phyloP scores from a whole-genome alignment of 2,888 invertebrate genomes.

The Andrena camellia region DNA sequence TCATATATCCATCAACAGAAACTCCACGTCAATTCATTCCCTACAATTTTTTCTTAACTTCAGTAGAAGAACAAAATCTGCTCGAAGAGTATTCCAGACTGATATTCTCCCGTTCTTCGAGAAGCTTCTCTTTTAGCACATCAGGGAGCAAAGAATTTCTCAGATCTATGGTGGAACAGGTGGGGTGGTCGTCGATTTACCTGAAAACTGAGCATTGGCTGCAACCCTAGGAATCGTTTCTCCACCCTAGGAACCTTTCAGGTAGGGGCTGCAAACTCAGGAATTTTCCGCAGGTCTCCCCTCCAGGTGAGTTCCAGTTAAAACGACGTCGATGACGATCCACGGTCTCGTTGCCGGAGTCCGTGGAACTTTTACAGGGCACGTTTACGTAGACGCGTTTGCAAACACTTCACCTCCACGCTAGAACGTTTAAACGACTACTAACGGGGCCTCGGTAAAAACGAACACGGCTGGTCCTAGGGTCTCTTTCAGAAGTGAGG shows the following conservation, averaged over 20 bases:
- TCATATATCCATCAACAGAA: too few relatives aligned
- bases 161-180: not conserved
- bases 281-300: conserved; percentile 23
- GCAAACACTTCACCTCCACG: conserved; percentile 51
- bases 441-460: conserved; percentile 20
- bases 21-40: too few relatives aligned
- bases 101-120: too few relatives aligned
- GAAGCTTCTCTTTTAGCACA: not conserved
- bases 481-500: not conserved
- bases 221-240: conserved; percentile 32
- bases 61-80: too few relatives aligned
- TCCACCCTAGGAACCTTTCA: conserved; percentile 9
- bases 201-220: conserved; percentile 7
- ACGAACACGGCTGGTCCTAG: not conserved
- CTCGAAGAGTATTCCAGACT: too few relatives aligned
- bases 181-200: conserved; percentile 9
- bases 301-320: not conserved
- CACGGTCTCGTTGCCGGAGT: not conserved
- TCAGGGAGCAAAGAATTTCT: not conserved
- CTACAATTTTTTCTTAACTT: too few relatives aligned
- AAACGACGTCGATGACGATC: conserved; percentile 6
- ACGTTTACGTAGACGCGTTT: conserved; percentile 55
- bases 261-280: conserved; percentile 24
- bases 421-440: conserved; percentile 45
- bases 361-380: conserved; percentile 30